phyloP scores from a whole-genome alignment of 2,797 vertebrate genomes.

The Cuculus canorus region DNA sequence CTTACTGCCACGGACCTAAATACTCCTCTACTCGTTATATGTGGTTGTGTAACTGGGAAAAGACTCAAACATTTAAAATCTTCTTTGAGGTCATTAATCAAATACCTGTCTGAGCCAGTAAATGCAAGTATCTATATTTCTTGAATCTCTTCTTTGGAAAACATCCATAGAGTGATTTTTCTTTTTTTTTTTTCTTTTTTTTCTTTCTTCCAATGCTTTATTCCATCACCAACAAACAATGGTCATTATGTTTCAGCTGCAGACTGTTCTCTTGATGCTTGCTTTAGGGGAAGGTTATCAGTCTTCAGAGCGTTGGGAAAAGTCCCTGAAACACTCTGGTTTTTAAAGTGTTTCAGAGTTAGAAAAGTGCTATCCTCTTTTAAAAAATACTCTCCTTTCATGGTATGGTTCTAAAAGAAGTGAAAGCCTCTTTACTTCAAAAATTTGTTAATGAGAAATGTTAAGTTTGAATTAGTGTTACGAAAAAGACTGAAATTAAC shows the following conservation, averaged over 20 bases:
- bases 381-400: not conserved
- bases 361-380: not conserved
- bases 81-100: not conserved
- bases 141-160: not conserved
- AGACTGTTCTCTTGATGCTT: not conserved
- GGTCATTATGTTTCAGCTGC: not conserved
- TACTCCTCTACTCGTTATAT: not conserved
- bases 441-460: not conserved
- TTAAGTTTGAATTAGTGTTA: not conserved
- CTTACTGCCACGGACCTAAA: not conserved
- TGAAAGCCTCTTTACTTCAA: not conserved
- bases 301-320: not conserved
- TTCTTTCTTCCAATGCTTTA: not conserved
- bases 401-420: not conserved
- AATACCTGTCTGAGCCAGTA: not conserved
- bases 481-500: not conserved
- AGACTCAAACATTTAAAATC: not conserved
- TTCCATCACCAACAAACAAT: not conserved
- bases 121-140: not conserved
- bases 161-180: not conserved
- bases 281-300: not conserved
- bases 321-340: not conserved
- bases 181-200: not conserved
- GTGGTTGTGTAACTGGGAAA: not conserved
- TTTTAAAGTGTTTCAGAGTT: not conserved